Evolutionary conservation across 2,888 invertebrate species (phyloP), one percentile per base, ranked within the genome.

Genomic region (Nemoura dubitans): DNA sequence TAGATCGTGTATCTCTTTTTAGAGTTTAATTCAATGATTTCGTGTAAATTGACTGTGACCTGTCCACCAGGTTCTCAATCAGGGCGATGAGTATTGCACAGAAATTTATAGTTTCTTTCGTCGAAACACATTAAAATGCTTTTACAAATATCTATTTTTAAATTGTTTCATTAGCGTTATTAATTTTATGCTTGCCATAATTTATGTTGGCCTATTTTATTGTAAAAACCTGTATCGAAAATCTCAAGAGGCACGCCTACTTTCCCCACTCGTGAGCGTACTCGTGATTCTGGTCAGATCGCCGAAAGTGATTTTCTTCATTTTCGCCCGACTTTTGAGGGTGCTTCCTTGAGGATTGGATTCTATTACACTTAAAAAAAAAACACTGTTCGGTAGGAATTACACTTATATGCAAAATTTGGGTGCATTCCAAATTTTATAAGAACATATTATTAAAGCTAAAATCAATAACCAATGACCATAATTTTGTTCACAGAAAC

Each of bases 261-360:
- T 84, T 84, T 59, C 81, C 7, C 84, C 84, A 84, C 84, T 84
- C 84, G 81, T 81, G 81, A 81, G 59, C 59, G 21, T 36, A 59
- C 59, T 59, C 59, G 81, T 81, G 81, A 81, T 81, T 29, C 3
- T 28, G 81, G n/a, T 0, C 78, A 29, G 10, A 59, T 16, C 59
- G 10, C 59, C 2, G 21, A 59, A 59, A 59, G 59, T 59, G 2
- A 7, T 59, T 59, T 59, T 59, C 59, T 59, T 59, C 59, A 59
- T 59, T 59, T 59, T 59, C 2, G 36, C 14, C 14, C 59, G 21
- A 21, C 14, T 59, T 59, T 59, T 59, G 3, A 14, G 16, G 59
- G 1, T 59, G 21, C 2, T 59, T 10, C 59, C 2, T 59, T 21
- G 59, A 7, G 10, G 14, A 21, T 59, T 59, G 3, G 59, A 7